Base-by-base conservation (phyloP, 2,797 vertebrate genomes). In the Oreonectes daqikongensis region DNA sequence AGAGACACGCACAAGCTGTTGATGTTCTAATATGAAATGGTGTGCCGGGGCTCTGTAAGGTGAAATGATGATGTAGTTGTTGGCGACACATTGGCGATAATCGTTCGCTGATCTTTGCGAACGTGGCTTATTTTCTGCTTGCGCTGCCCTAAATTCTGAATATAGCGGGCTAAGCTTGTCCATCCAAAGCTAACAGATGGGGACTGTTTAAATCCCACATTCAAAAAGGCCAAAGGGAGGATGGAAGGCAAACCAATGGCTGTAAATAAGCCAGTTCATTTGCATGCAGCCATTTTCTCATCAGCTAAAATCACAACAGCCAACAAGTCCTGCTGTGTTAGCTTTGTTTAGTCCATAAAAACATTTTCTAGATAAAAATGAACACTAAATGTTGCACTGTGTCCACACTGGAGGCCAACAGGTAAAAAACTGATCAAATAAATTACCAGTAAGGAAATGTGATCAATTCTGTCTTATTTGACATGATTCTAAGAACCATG, bases 131-230 rank as follows among this genome's bases (percentile, higher is more conserved):
- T 60, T 73, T 81, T 73, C 24, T 12, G 26, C 50, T 71, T 38
- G 66, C 30, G 22, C 55, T 72, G 71, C 38, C 44, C 75, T 72
- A 60, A 60, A 50, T 69, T 69, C 57, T 70, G 77, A 69, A 77
- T 73, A 53, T 22, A 20, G 64, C 24, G 52, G 75, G 26, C 55
- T 50, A 18, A n/a, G 60, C 1, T 4, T 40, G 42, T 53, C 60
- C 35, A 48, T 38, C n/a, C 28, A 48, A 46, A 59, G 24, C 65
- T 64, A 24, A 72, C 82, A 79, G 70, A 79, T 75, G 80, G 75
- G 70, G 55, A 18, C 55, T 40, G 50, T 32, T 75, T 72, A 71
- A 75, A 75, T 63, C 42, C 60, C 11, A 77, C 46, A 63, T 35
- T 60, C n/a, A 77, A 35, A 71, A 78, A 77, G 69, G 59, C 70